Conservation (phyloP, 2,888 invertebrate genomes). For the Prenolepis imparis region DNA sequence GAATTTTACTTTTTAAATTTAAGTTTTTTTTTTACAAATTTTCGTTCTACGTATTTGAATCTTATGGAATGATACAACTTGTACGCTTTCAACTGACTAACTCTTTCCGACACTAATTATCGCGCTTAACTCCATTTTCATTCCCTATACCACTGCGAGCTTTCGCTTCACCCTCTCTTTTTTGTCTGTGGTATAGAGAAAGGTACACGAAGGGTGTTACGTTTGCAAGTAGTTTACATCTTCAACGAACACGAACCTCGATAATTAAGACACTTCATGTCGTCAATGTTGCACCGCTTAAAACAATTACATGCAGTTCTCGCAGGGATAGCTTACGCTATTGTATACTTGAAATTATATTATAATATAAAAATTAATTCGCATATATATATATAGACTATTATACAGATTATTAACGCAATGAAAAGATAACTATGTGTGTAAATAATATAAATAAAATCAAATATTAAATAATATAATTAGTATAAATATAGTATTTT, state of each 20-base stretch:
- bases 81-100: slow-evolving; percentile 54
- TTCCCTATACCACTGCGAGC: slow-evolving; percentile 62
- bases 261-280: slow-evolving; percentile 83
- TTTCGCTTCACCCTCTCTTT: slow-evolving; percentile 56
- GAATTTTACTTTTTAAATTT: slow-evolving; percentile 36
- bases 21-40: slow-evolving; percentile 9
- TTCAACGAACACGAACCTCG: slow-evolving; percentile 70
- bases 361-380: not conserved
- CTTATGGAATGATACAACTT: slow-evolving; percentile 20
- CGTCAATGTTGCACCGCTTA: slow-evolving; percentile 73
- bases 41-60: slow-evolving; percentile 6
- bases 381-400: not conserved
- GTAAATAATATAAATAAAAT: too few relatives aligned
- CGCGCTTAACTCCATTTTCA: slow-evolving; percentile 79
- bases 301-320: slow-evolving; percentile 44
- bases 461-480: too few relatives aligned
- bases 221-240: slow-evolving; percentile 76
- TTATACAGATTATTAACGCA: not conserved
- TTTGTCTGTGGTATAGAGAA: slow-evolving; percentile 60
- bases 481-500: too few relatives aligned
- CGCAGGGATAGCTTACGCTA: slow-evolving; percentile 10
- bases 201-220: slow-evolving; percentile 72
- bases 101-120: slow-evolving; percentile 82
- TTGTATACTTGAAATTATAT: not conserved
- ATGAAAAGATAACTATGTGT: too few relatives aligned